phyloP scores from a whole-genome alignment of 2,888 invertebrate genomes.

The Polymixis flavicincta region DNA sequence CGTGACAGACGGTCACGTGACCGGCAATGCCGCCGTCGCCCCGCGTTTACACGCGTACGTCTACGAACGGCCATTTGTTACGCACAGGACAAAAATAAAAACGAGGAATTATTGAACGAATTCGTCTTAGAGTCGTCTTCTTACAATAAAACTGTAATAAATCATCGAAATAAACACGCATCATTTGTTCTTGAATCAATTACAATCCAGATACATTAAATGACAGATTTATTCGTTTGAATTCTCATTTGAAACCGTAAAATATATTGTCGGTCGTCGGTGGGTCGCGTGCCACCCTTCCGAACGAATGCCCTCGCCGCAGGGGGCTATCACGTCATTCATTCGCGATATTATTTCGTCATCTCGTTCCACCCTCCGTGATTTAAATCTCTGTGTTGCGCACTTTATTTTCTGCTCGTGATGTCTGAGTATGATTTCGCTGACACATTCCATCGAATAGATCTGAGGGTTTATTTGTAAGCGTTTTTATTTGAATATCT shows the following conservation, averaged over 20 bases:
- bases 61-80: constrained; percentile 48
- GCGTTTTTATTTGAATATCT: constrained; percentile 27
- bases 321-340: constrained; percentile 77
- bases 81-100: constrained; percentile 38
- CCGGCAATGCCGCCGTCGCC: constrained; percentile 56
- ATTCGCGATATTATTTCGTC: constrained; percentile 81
- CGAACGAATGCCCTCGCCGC: constrained; percentile 76
- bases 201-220: constrained; percentile 35
- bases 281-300: constrained; percentile 76
- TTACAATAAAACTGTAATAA: constrained; percentile 33
- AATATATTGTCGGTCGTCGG: constrained; percentile 65
- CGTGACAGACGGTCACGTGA: constrained; percentile 74
- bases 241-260: constrained; percentile 63
- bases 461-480: constrained; percentile 34
- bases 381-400: constrained; percentile 79
- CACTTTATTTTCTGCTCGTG: constrained; percentile 79
- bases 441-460: constrained; percentile 55
- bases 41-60: constrained; percentile 35
- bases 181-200: constrained; percentile 54
- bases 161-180: constrained; percentile 35
- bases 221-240: constrained; percentile 67
- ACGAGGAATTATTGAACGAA: constrained; percentile 17
- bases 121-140: constrained; percentile 30
- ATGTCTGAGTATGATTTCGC: constrained; percentile 51
- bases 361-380: constrained; percentile 75